Evolutionary conservation across 2,888 invertebrate species (phyloP), one percentile per base, ranked within the genome.

Genomic region (Conchocele bisecta): DNA sequence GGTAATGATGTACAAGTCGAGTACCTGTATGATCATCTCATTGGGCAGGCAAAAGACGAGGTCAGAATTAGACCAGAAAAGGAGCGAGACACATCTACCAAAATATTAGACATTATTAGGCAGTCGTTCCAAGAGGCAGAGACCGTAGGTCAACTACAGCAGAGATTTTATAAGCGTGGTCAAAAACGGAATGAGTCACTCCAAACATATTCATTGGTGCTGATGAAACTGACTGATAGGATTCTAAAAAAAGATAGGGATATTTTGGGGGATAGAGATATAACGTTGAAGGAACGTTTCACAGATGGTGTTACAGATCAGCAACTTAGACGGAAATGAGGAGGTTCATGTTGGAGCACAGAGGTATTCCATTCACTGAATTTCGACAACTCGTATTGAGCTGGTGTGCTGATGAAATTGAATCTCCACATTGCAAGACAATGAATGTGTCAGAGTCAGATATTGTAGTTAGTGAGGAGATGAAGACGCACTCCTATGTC

Each of bases 111-210:
- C n/a, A 48, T 51, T 15, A 20, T 63, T 6, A 17, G 42, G 15
- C n/a, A 24, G 26, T 15, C 53, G 11, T 69, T 57, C 44, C 56
- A 61, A 28, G 51, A 56, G 37, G 53, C n/a, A 2, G 63, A 69
- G 15, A 63, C 51, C 39, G 53, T 68, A 33, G 51, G 44, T 17
- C 57, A 57, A 41, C 31, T 69, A 33, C 63, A 61, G 35, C 68
- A 68, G 26, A 13, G 13, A 13, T 68, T 61, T 57, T 57, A 41
- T 26, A 60, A 68, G 22, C 13, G 63, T 13, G 48, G 44, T 37
- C 63, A 69, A 28, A 50, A 42, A 35, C n/a, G 35, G 13, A 37
- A 31, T 26, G 69, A 69, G 53, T 39, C 63, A 7, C 22, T 69
- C 22, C 63, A 69, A 26, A 41, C 56, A 29, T 61, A 61, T 44